These are phyloP conservation scores for Smittia aterrima DNA, from an alignment of 2,888 invertebrate genomes.

Conservation along the genomic window DNA sequence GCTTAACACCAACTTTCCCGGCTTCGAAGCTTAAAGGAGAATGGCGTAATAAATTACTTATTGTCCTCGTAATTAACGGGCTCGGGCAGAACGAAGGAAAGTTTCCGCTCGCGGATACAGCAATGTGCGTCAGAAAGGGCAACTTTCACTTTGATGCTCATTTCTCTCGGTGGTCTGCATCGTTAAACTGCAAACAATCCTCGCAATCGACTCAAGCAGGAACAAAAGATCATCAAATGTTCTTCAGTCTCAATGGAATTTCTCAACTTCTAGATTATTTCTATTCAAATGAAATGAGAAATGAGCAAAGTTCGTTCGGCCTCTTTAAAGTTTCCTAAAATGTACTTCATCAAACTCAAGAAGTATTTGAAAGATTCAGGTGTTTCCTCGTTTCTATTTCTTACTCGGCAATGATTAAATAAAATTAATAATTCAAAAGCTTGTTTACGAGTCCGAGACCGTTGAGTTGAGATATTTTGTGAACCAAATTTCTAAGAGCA, in stretches of 20 bases:
- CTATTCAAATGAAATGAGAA: no score
- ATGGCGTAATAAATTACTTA: constrained; percentile 35
- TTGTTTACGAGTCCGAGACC: not conserved
- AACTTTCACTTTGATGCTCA: constrained; percentile 27
- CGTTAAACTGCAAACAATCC: not conserved
- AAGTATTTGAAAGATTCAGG: no score
- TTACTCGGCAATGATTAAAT: not conserved
- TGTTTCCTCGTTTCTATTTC: no score
- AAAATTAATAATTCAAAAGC: constrained; percentile 4
- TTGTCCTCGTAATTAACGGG: constrained; percentile 36
- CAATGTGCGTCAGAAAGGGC: constrained; percentile 11
- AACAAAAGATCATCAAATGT: no score
- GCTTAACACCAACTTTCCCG: not conserved
- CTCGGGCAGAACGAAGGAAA: not conserved
- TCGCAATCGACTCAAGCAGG: no score
- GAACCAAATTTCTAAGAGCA: no score
- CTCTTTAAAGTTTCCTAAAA: no score
- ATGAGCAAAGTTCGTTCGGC: no score
- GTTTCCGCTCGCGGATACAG: not conserved
- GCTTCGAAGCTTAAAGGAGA: not conserved
- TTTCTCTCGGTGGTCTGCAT: not conserved
- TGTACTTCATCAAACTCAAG: no score
- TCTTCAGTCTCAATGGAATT: no score
- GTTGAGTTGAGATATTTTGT: not conserved
- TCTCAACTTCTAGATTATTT: no score